Evolutionary conservation across 2,888 invertebrate species (phyloP), one percentile per base, ranked within the genome.

Genomic region (Scaptomyza caliginosa): DNA sequence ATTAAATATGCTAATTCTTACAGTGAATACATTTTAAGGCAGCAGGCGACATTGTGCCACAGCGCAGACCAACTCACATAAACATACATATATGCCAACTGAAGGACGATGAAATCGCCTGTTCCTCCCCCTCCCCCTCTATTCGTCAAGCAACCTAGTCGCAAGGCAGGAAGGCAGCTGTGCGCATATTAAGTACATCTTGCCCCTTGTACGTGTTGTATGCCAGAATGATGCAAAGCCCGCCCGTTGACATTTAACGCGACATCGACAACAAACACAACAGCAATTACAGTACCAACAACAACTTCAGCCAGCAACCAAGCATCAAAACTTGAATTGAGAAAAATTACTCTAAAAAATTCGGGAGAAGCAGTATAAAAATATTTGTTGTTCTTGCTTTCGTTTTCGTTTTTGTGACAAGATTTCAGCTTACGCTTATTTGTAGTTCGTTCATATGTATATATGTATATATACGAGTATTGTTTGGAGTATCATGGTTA

Each of bases 1-100:
- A 85, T 85, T 88, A 88, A 85, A 81, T 85, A 85, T 85, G 85
- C 86, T 88, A 85, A 85, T 85, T 86, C 84, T 84, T 77, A 85
- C 88, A 84, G 84, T 76, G 86, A 81, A 83, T 79, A 83, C 88
- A 85, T 87, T 86, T 83, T 68, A 69, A 67, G 65, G 60, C 63
- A 74, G 68, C 81, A 46, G 65, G 60, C 73, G 58, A 48, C 63
- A 40, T 32, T 32, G 30, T 10, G 48, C 38, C 45, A 19, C n/a
- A 8, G 45, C 13, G 8, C 50, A 21, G 38, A 39, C 46, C 45
- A n/a, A n/a, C n/a, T 45, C 45, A 32, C 32, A n/a, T n/a, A n/a
- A n/a, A n/a, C n/a, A n/a, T n/a, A n/a, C 32, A 13, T 28, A 58
- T 57, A 74, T 70, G 74, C 43, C 77, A 67, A 81, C 62, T 78